phyloP scores from a whole-genome alignment of 2,797 vertebrate species.

The Urophycis tenuis region DNA sequence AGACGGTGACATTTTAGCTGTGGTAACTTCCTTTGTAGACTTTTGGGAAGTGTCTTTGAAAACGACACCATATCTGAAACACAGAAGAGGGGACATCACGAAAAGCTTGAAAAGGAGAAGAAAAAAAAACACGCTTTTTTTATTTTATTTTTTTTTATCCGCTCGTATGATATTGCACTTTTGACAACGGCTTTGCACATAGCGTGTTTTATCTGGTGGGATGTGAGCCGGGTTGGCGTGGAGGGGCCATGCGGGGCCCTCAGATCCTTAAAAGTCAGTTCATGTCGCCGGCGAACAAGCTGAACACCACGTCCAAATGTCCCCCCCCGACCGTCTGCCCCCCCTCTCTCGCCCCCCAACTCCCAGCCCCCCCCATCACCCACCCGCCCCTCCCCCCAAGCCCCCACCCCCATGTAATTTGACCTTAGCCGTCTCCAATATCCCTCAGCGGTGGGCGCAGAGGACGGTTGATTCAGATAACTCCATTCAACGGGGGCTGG shows the following conservation, averaged over 20 bases:
- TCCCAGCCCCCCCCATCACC: background rate
- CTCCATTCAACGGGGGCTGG: conserved; percentile 53
- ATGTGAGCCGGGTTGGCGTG: background rate
- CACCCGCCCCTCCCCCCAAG: conserved; percentile 11
- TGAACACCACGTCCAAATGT: background rate
- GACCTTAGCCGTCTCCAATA: conserved; percentile 60
- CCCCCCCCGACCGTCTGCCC: no score
- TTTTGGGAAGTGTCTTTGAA: background rate
- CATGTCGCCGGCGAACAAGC: background rate
- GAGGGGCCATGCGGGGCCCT: background rate
- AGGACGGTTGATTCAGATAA: conserved; percentile 66
- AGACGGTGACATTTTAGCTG: background rate
- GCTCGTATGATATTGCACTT: no score
- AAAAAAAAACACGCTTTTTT: background rate
- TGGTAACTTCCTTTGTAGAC: background rate
- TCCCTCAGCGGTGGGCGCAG: conserved; percentile 54
- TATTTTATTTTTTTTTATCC: no score
- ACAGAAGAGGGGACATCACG: background rate
- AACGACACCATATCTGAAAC: background rate
- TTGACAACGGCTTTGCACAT: background rate
- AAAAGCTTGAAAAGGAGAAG: background rate
- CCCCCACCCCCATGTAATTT: conserved; percentile 56
- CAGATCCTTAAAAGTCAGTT: background rate
- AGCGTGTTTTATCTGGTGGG: background rate
- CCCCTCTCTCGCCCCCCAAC: background rate